A percentile compares a stretch with the other conserved stretches of the same genome.
Conservation (phyloP, 1,140 invertebrate genomes). For the Plutomurus gul region DNA sequence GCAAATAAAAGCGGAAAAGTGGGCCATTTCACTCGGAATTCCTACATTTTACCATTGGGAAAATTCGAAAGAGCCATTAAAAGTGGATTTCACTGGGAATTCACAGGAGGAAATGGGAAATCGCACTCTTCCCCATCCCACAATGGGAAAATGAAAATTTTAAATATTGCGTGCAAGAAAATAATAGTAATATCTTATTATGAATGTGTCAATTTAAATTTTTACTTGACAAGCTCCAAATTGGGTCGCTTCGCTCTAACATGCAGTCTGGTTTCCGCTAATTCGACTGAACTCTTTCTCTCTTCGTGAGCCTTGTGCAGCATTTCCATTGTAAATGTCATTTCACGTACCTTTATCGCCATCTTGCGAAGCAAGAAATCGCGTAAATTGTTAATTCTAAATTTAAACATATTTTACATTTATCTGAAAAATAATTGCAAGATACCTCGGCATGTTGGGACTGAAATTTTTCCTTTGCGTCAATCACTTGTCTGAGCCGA, state of each 20-base stretch:
- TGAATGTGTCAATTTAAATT: neutral
- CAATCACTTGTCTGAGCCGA: conserved; percentile 76
- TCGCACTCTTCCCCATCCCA: too few relatives aligned
- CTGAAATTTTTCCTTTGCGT: conserved; percentile 79
- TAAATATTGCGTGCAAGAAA: neutral
- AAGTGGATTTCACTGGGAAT: too few relatives aligned
- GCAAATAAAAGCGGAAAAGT: too few relatives aligned
- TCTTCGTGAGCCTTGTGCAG: conserved; percentile 28
- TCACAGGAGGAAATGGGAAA: too few relatives aligned
- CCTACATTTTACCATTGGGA: too few relatives aligned
- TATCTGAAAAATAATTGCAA: neutral
- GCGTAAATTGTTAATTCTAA: neutral
- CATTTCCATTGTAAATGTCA: conserved; percentile 17
- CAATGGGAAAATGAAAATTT: neutral
- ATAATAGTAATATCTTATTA: neutral
- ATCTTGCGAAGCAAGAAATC: too few relatives aligned
- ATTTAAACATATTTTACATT: neutral
- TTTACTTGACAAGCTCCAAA: conserved; percentile 29
- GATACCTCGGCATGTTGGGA: conserved; percentile 75
- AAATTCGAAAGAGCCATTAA: too few relatives aligned
- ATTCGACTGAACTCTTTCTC: conserved; percentile 4
- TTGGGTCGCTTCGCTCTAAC: conserved; percentile 30
- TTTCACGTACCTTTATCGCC: conserved; percentile 34
- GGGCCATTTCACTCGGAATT: too few relatives aligned
- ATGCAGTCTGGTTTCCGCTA: conserved; percentile 8